Conservation (phyloP, 1,140 invertebrate species). For the Drosophila subobscura region DNA sequence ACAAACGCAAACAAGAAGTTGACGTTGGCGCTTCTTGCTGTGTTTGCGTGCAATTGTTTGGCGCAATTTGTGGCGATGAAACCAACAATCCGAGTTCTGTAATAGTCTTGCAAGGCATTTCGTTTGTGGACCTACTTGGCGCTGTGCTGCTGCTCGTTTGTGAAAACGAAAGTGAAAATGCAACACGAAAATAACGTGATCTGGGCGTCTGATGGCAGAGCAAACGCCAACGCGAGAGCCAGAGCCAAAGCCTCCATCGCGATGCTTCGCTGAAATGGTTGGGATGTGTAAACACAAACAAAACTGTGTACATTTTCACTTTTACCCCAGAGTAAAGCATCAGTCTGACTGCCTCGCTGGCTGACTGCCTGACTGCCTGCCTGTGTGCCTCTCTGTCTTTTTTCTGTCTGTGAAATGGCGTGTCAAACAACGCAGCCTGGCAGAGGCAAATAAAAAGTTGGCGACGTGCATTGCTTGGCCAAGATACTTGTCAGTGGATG, state of each 20-base stretch:
- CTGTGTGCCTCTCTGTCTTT: slow-evolving; percentile 1
- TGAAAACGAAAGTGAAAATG: slow-evolving; percentile 76
- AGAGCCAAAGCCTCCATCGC: not conserved
- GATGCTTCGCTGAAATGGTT: slow-evolving; percentile 36
- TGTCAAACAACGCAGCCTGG: slow-evolving; percentile 49
- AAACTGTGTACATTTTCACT: slow-evolving; percentile 78
- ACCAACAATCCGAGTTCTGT: slow-evolving; percentile 38
- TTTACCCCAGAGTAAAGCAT: slow-evolving; percentile 39
- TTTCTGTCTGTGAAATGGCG: slow-evolving; percentile 16
- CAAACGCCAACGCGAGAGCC: slow-evolving; percentile 9
- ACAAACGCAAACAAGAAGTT: slow-evolving; percentile 28
- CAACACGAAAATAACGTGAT: slow-evolving; percentile 72
- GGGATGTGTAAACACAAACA: slow-evolving; percentile 71
- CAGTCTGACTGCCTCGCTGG: slow-evolving; percentile 16
- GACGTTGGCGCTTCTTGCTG: slow-evolving; percentile 7
- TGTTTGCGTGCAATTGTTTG: slow-evolving; percentile 15
- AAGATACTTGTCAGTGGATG: slow-evolving; percentile 16
- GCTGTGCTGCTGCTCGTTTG: slow-evolving; percentile 10
- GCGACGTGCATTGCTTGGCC: slow-evolving; percentile 68
- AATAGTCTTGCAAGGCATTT: slow-evolving; percentile 39
- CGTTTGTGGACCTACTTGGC: slow-evolving; percentile 2
- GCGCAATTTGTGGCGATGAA: slow-evolving; percentile 15
- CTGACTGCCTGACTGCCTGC: not conserved
- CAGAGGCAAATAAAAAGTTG: slow-evolving; percentile 75
- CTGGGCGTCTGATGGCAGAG: slow-evolving; percentile 21